A percentile compares a stretch with the other conserved stretches of the same genome.
These are phyloP conservation scores for Tachystola acroxantha DNA, from an alignment of 2,888 invertebrate genomes.

Conservation along the genomic window DNA sequence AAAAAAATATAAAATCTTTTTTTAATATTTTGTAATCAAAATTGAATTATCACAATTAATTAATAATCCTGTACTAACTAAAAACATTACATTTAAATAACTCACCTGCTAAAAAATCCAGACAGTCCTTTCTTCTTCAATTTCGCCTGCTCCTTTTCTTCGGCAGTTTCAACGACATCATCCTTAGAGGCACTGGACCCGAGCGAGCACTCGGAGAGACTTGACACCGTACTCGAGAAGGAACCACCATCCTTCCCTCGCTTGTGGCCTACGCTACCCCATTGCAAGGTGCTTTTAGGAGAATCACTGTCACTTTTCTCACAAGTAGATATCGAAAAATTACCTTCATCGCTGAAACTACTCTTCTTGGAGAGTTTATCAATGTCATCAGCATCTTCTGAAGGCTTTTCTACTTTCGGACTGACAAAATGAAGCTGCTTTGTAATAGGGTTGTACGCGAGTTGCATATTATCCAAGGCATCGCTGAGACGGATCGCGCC, in stretches of 20 bases:
- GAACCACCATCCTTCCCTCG: conserved; percentile 80
- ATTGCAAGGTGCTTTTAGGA: conserved; percentile 69
- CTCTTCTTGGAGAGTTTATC: conserved; percentile 71
- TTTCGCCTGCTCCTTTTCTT: conserved; percentile 57
- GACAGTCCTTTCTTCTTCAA: conserved; percentile 79
- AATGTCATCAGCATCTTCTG: conserved; percentile 47
- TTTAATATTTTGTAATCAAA: too few species aligned
- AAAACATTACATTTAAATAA: too few species aligned
- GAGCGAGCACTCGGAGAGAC: conserved; percentile 83
- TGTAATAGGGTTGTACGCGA: conserved; percentile 86
- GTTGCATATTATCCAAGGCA: conserved; percentile 84
- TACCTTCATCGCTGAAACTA: conserved; percentile 73
- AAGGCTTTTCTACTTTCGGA: conserved; percentile 54
- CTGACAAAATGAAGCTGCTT: conserved; percentile 83
- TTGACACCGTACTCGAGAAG: conserved; percentile 84
- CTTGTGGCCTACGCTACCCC: conserved; percentile 72
- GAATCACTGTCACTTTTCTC: conserved; percentile 75
- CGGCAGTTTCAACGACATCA: conserved; percentile 39
- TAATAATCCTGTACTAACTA: too few species aligned
- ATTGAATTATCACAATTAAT: too few species aligned
- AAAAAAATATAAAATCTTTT: too few species aligned
- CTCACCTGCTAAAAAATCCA: conserved; percentile 81
- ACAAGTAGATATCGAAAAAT: conserved; percentile 70
- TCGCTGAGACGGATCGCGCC: conserved; percentile 81
- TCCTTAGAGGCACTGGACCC: conserved; percentile 78